Percentiles rank a stretch among this genome's conserved stretches.
Evolutionary conservation across 1,140 invertebrate species (phyloP).

Genomic region (Leguminivora glycinivorella): DNA sequence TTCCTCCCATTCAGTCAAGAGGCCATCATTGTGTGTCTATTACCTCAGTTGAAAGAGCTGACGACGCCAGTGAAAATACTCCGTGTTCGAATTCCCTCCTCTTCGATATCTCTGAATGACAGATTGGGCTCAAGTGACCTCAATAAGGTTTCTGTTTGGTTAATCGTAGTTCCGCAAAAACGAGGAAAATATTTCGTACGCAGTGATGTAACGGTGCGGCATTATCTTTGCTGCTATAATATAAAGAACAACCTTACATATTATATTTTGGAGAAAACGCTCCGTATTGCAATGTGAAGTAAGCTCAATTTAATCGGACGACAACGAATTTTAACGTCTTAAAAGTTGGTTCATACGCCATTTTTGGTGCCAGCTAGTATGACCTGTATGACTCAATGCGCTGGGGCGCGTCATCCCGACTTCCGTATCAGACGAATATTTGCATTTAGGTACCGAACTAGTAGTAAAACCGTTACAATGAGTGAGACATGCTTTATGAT

Average conservation of each 20-base stretch:
- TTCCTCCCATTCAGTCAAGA: too few relatives aligned
- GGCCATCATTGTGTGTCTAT: neutral
- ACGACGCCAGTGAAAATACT: neutral
- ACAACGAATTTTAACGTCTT: neutral
- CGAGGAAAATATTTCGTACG: constrained; percentile 14
- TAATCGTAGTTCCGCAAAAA: neutral
- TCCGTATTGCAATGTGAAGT: neutral
- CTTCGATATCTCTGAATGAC: neutral
- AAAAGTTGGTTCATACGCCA: neutral
- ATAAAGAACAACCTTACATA: neutral
- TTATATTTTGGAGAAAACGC: neutral
- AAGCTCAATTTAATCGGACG: neutral
- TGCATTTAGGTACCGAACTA: neutral
- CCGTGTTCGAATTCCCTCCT: neutral
- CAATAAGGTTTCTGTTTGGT: neutral
- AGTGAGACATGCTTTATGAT: neutral
- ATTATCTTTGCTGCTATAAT: neutral
- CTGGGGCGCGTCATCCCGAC: constrained; percentile 7
- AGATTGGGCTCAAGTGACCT: constrained; percentile 3
- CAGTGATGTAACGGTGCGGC: constrained; percentile 24
- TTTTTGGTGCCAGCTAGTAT: neutral
- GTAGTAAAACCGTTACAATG: neutral
- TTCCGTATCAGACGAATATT: constrained; percentile 11
- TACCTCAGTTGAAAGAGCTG: neutral
- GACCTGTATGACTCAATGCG: constrained; percentile 2